These are phyloP conservation scores for Pteropus rufus DNA, from an alignment of 2,797 vertebrate genomes.

Conservation along the genomic window DNA sequence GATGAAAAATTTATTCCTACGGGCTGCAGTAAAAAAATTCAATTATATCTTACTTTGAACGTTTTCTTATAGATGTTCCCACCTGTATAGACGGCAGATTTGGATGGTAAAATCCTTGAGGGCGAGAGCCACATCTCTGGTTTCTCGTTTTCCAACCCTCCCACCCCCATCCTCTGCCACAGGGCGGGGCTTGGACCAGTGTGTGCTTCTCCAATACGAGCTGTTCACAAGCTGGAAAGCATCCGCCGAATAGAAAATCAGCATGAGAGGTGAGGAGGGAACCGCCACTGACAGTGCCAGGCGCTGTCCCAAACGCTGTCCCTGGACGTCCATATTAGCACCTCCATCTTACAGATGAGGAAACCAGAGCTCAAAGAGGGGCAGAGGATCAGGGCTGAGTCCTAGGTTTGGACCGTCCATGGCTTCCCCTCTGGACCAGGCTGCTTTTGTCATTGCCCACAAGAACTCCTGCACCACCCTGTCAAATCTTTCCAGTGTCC, in stretches of 20 bases:
- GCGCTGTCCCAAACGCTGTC: neutral
- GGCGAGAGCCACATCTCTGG: neutral
- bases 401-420: rapidly evolving
- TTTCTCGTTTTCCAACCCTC: neutral
- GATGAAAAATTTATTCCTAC: neutral
- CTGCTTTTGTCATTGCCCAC: neutral
- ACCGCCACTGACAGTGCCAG: rapidly evolving
- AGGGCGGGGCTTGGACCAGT: neutral
- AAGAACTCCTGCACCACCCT: neutral
- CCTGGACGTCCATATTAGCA: neutral
- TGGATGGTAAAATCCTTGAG: neutral
- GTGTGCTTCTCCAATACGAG: neutral
- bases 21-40: neutral
- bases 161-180: neutral
- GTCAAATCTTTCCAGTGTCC: neutral
- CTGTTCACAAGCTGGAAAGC: neutral
- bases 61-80: neutral
- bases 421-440: neutral
- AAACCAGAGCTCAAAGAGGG: neutral
- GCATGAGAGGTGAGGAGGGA: neutral
- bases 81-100: neutral
- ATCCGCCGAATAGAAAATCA: neutral
- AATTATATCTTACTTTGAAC: neutral
- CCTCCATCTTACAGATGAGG: neutral
- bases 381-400: neutral